Evolutionary conservation across 2,888 invertebrate species (phyloP).

Genomic region (Stenotaenia linearis): DNA sequence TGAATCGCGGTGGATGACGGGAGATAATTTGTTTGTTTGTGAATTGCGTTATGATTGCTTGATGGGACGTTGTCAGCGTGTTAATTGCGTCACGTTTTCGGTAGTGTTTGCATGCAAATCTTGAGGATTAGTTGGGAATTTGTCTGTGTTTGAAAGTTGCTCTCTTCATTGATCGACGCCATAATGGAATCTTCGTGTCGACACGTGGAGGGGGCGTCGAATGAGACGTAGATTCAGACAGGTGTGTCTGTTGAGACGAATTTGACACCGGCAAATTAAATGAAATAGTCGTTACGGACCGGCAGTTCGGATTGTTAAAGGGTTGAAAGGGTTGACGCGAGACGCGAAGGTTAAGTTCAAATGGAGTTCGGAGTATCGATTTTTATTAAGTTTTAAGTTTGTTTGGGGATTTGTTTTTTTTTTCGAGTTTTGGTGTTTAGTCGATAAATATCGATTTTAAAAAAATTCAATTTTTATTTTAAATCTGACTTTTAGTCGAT

Average conservation of each 20-base stretch:
- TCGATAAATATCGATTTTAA: no score
- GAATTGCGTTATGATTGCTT: not conserved
- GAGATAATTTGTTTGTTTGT: not conserved
- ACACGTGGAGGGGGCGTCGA: not conserved
- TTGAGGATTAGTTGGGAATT: slow-evolving; percentile 4
- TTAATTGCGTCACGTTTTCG: not conserved
- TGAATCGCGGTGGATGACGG: not conserved
- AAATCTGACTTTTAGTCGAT: no score
- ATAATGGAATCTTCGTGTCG: slow-evolving; percentile 19
- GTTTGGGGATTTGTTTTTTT: no score
- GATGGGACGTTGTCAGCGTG: not conserved
- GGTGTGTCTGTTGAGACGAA: not conserved
- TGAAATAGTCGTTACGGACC: not conserved
- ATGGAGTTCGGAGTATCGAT: no score
- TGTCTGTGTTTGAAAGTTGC: not conserved
- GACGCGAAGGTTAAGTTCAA: not conserved
- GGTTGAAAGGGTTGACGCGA: not conserved
- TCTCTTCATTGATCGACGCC: slow-evolving; percentile 11
- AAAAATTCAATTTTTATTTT: no score
- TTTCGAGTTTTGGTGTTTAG: no score
- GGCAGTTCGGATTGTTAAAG: not conserved
- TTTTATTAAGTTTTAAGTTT: no score
- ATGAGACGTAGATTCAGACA: not conserved
- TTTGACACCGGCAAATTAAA: not conserved
- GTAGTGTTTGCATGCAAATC: slow-evolving; percentile 12